Conservation (phyloP, 2,797 vertebrate species). For the Picus viridis region DNA sequence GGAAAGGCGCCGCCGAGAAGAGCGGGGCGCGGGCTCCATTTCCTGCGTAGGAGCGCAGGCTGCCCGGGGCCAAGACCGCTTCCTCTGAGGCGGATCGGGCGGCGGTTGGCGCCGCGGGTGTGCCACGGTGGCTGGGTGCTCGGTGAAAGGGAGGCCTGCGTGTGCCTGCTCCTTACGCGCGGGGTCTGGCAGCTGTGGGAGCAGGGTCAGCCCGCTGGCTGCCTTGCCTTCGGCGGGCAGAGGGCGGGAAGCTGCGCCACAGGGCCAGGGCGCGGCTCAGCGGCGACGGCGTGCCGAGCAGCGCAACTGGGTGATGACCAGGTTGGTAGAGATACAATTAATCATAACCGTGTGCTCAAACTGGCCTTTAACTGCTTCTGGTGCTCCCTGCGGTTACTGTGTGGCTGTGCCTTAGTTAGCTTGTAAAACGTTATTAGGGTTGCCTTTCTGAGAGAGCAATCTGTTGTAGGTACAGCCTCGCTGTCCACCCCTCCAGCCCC, state of each 20-base stretch:
- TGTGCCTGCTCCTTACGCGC: too few relatives aligned
- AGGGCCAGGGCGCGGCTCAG: not conserved
- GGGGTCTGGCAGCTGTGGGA: not conserved
- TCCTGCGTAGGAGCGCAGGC: too few relatives aligned
- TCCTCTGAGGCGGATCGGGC: not conserved
- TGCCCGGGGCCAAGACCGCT: too few relatives aligned
- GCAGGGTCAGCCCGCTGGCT: too few relatives aligned
- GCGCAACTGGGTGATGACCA: fast-evolving
- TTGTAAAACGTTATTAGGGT: not conserved
- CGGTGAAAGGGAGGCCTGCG: fast-evolving
- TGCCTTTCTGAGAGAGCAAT: too few relatives aligned
- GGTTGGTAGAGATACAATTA: too few relatives aligned
- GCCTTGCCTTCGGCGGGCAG: not conserved
- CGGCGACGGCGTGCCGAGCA: fast-evolving
- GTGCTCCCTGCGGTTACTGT: fast-evolving
- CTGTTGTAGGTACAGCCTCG: not conserved
- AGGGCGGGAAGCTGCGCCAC: not conserved
- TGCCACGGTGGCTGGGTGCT: not conserved
- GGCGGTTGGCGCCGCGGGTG: not conserved
- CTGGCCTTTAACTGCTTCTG: fast-evolving
- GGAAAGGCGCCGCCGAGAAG: too few relatives aligned
- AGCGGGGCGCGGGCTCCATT: not conserved
- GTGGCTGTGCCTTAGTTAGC: fast-evolving
- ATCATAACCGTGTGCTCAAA: not conserved
- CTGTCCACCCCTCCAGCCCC: not conserved